Conservation (phyloP, 2,888 invertebrate species). For the Tetragnatha montana region DNA sequence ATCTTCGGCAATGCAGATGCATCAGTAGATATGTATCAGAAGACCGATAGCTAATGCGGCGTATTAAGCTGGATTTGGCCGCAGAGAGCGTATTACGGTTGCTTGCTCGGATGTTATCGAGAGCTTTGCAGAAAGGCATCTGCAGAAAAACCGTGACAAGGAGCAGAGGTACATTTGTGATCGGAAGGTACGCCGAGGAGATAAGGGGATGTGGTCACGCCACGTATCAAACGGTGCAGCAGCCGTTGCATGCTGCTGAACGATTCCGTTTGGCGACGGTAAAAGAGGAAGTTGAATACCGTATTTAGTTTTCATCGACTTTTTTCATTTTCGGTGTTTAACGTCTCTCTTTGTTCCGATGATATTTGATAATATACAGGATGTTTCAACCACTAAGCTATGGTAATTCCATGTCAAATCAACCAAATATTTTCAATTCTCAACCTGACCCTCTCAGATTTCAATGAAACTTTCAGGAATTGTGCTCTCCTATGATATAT, state of each 20-base stretch:
- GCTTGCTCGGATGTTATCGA: conserved; percentile 43
- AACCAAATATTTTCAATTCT: no score
- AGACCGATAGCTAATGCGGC: conserved; percentile 26
- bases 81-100: conserved; percentile 31
- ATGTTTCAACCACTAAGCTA: no score
- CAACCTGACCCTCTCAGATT: no score
- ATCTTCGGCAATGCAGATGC: conserved; percentile 24
- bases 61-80: conserved; percentile 20
- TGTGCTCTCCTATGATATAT: no score
- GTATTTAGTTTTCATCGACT: no score
- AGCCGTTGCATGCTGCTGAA: not conserved
- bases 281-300: no score
- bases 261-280: no score
- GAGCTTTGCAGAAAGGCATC: conserved; percentile 45
- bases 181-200: conserved; percentile 20
- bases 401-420: no score
- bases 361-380: no score
- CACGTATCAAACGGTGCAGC: not conserved
- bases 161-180: conserved; percentile 14
- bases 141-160: conserved; percentile 36
- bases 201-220: conserved; percentile 48
- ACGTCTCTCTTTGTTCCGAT: no score
- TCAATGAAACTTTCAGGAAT: no score
- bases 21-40: conserved; percentile 31
- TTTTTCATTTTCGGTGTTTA: no score